These are phyloP conservation scores for Ennomos erosarius DNA, from an alignment of 2,888 invertebrate genomes.

Conservation along the genomic window DNA sequence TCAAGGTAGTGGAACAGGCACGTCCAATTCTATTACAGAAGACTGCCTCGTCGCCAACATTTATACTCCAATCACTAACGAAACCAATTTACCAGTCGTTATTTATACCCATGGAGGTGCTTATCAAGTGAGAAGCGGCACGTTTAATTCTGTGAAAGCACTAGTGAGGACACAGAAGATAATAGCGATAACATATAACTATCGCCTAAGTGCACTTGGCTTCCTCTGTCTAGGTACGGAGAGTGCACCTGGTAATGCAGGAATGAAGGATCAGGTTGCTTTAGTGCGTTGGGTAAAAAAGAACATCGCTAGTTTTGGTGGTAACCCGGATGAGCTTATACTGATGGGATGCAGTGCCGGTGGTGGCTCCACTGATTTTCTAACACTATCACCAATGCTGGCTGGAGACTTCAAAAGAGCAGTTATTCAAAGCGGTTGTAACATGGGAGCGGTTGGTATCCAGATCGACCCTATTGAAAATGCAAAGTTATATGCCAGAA, in stretches of 20 bases:
- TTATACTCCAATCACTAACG: constrained; percentile 44
- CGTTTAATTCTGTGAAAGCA: constrained; percentile 1
- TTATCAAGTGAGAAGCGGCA: constrained; percentile 36
- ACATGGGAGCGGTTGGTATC: constrained; percentile 43
- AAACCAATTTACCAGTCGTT: constrained; percentile 48
- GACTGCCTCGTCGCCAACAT: constrained; percentile 49
- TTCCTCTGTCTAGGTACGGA: constrained; percentile 62
- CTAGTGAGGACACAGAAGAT: constrained; percentile 7
- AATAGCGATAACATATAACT: constrained; percentile 41
- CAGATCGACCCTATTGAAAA: constrained; percentile 55
- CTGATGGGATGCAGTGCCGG: constrained; percentile 65
- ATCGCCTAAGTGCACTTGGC: constrained; percentile 56
- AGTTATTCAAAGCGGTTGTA: constrained; percentile 57
- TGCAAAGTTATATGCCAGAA: constrained; percentile 53
- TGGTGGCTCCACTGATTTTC: constrained; percentile 51
- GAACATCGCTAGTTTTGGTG: constrained; percentile 63
- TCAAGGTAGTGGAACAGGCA: constrained; percentile 11
- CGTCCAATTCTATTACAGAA: constrained; percentile 32
- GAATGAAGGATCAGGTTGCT: constrained; percentile 64
- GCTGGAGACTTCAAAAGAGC: constrained; percentile 58
- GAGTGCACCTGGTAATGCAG: constrained; percentile 63
- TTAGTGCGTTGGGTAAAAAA: constrained; percentile 56
- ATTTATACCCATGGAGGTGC: constrained; percentile 53
- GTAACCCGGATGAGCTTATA: constrained; percentile 46
- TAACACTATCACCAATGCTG: constrained; percentile 52